Evolutionary conservation across 1,140 invertebrate genomes (phyloP), one percentile per base, ranked within the genome.

Genomic region (Trachelipus rathkii): DNA sequence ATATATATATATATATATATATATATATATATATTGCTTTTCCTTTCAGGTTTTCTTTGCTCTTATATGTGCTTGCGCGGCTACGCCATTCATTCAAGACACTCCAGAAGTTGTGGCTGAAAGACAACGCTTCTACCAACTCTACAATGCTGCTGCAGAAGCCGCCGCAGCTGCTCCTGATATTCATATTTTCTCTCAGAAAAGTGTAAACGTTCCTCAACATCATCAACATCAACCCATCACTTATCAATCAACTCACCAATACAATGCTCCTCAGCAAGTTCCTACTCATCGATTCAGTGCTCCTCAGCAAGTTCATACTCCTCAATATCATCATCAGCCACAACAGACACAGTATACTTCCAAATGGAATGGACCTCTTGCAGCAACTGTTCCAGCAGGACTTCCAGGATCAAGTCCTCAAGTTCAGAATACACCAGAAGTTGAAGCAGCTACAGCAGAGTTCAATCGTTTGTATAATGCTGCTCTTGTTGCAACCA

Each of bases 341-440:
- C 13, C 33, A 33, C 73, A 44, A 19, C 21, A 44, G 53, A 19
- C 13, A 8, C 44, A 60, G 11, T 23, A 24, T 45, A 72, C 67
- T 11, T 68, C 72, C 72, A 79, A 74, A 72, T 79, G 75, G 75
- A 74, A 11, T 7, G 78, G 78, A 10, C 78, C 78, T 43, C 24
- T 79, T 45, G 78, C 78, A 9, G 67, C 78, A 24, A 71, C 66
- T 33, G 50, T 79, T 46, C 75, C 78, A 8, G 78, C 78, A 8
- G 75, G 78, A 24, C 75, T 79, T 46, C 75, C 72, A 9, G 78
- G 78, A 0, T 77, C 75, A 23, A 43, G 50, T 70, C 15, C 66
- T 21, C 72, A 71, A 46, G 78, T 79, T 13, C 15, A 67, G 6
- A 72, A 74, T 75, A 79, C 78, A 10, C 68, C 75, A 50, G 78